Evolutionary conservation across 2,113 vertebrate species (phyloP).

Genomic region (Perognathus longimembris): DNA sequence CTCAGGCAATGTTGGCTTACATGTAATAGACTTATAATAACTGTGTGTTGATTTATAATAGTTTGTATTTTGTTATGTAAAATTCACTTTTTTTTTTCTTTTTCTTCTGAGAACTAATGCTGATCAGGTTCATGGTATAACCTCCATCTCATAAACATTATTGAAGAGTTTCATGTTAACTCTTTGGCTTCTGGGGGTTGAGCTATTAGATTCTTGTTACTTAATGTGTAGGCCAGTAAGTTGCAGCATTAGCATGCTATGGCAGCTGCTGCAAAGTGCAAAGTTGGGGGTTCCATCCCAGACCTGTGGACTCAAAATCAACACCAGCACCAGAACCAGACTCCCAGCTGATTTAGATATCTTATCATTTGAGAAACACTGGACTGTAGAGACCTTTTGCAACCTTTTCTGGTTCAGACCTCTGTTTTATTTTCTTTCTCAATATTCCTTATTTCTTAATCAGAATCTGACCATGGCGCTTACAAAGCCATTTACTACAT

Average conservation of each 20-base stretch:
- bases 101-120: slow-evolving; percentile 8
- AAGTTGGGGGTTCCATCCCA: fast-evolving
- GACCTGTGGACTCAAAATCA: not conserved
- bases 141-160: not conserved
- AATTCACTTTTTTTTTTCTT: not conserved
- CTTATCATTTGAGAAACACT: not conserved
- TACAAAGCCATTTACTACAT: not conserved
- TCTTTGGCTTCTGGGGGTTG: not conserved
- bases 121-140: not conserved
- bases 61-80: not conserved
- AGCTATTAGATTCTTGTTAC: not conserved
- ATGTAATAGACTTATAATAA: not conserved
- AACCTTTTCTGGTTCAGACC: slow-evolving; percentile 7
- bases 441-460: not conserved
- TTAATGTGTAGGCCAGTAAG: not conserved
- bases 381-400: not conserved
- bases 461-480: not conserved
- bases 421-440: not conserved
- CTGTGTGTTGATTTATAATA: not conserved
- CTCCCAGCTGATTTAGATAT: not conserved
- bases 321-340: not conserved
- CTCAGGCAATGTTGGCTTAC: not conserved
- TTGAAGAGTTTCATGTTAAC: slow-evolving; percentile 9
- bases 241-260: not conserved
- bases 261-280: not conserved